Evolutionary conservation across 1,140 invertebrate species (phyloP), one percentile per base, ranked within the genome.

Genomic region (Sarcophaga peregrina): DNA sequence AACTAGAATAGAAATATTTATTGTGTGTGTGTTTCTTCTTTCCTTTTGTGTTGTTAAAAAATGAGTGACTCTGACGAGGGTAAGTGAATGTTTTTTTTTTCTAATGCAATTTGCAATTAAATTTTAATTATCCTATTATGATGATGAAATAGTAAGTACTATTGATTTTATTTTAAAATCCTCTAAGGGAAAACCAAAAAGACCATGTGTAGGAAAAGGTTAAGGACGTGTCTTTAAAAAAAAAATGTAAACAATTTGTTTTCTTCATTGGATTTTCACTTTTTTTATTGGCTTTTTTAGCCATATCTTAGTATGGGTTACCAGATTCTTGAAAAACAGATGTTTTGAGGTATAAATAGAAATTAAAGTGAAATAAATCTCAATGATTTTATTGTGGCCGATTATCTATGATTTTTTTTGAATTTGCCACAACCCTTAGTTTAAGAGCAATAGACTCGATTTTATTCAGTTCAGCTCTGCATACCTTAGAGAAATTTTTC

Each of bases 51-150:
- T 17, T 46, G 7, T 11, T 8, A 76, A 52, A 83, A 48, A 76
- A 86, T 85, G 85, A 84, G 87, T 58, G 87, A 88, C 84, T 88
- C 87, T 8, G 87, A 88, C 72, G 87, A 88, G 84, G 87, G 87
- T 88, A 81, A 83, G 85, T 85, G 81, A 58, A 81, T 83, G 25
- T 37, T 37, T 37, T 37, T 37, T 37, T 37, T 37, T 37, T 37
- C 25, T 37, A 37, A 37, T 37, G 4, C 25, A 37, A 37, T 83
- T 46, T 74, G 20, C 20, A 62, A 81, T 81, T 81, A 72, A 81
- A 62, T 62, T 81, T 81, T 81, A 62, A 81, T 62, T 81, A 15
- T 50, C 5, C 58, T 25, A 10, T 47, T 9, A 58, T 81, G 17
- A 58, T 81, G 58, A 68, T n/a, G 62, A 68, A 81, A 46, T 62